Base-by-base conservation (phyloP, 1,140 invertebrate species). In the Pantala flavescens region DNA sequence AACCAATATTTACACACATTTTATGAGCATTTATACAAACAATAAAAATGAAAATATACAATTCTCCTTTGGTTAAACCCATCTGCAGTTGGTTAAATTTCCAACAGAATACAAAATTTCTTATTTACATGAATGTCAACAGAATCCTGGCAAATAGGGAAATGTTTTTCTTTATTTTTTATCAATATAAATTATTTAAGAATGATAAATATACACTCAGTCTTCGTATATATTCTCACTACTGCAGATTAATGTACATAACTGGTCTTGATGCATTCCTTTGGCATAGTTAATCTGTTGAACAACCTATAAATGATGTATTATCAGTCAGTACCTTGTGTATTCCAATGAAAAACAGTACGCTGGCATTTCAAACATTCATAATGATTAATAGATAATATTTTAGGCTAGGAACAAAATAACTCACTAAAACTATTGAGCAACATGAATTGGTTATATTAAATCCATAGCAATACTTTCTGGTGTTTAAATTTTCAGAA, bases 271-370 rank as follows among this genome's bases (percentile, higher is more conserved):
- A 81, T 91, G 92, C 79, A 96, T 88, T 79, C 89, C 90, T 81
- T 93, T 93, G 55, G 94, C 94, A 83, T 94, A 94, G 79, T 93
- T 94, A 74, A 93, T 90, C 83, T 92, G 87, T 77, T 90, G 87
- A 3, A 85, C 86, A 70, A 88, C 87, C 87, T 89, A 76, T 77
- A 70, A 75, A 36, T 73, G 70, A 14, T 73, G 43, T 23, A 73
- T 70, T n/a, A 23, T 21, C 43, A n/a, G 55, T 73, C 7, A 19
- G 71, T 24, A 72, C 5, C 21, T 1, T 71, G n/a, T 19, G 9
- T 72, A 72, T 19, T 28, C 70, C 43, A 23, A 36, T 12, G 16
- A 42, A 24, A 23, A 10, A 74, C 14, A 74, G n/a, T 21, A 74
- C 23, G 74, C 42, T 76, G n/a, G 49, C 49, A 28, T 71, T 71